These are phyloP conservation scores for Rhingia rostrata DNA, from an alignment of 2,888 invertebrate genomes.

Conservation along the genomic window DNA sequence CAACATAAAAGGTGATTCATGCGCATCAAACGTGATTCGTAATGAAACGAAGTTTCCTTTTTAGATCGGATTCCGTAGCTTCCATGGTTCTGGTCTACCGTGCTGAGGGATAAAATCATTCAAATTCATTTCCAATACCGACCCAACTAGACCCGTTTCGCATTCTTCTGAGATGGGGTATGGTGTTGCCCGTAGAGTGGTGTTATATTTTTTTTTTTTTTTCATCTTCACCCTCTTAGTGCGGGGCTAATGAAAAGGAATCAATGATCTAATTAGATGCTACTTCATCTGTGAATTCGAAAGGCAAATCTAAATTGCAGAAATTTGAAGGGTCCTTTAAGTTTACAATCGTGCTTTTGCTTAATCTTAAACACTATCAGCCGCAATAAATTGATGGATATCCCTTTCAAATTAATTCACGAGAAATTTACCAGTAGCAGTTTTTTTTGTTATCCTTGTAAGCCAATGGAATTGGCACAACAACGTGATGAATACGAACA, in stretches of 20 bases:
- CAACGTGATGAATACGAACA: slow-evolving; percentile 11
- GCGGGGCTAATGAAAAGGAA: slow-evolving; percentile 6
- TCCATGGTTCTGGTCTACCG: not conserved
- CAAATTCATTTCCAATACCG: slow-evolving; percentile 39
- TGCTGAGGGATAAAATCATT: slow-evolving; percentile 1
- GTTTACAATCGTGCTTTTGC: not conserved
- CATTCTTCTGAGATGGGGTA: slow-evolving; percentile 28
- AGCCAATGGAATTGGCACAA: slow-evolving; percentile 22
- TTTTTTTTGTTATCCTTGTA: slow-evolving; percentile 30
- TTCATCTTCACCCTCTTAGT: slow-evolving; percentile 1
- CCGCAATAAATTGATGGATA: no score
- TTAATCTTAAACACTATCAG: no score
- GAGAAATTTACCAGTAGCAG: slow-evolving; percentile 26
- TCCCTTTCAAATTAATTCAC: not conserved
- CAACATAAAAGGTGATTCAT: slow-evolving; percentile 81
- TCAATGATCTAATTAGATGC: slow-evolving; percentile 60
- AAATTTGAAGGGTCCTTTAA: slow-evolving; percentile 17
- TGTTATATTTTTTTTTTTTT: not conserved
- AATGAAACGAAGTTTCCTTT: slow-evolving; percentile 76
- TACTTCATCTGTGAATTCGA: slow-evolving; percentile 28
- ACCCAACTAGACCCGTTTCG: not conserved
- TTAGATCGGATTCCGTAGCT: not conserved
- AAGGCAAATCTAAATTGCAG: not conserved
- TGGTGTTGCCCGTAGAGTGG: slow-evolving; percentile 1
- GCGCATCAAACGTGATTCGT: slow-evolving; percentile 82